Evolutionary conservation across 2,888 invertebrate species (phyloP), one percentile per base, ranked within the genome.

Genomic region (Agrypnus murinus): DNA sequence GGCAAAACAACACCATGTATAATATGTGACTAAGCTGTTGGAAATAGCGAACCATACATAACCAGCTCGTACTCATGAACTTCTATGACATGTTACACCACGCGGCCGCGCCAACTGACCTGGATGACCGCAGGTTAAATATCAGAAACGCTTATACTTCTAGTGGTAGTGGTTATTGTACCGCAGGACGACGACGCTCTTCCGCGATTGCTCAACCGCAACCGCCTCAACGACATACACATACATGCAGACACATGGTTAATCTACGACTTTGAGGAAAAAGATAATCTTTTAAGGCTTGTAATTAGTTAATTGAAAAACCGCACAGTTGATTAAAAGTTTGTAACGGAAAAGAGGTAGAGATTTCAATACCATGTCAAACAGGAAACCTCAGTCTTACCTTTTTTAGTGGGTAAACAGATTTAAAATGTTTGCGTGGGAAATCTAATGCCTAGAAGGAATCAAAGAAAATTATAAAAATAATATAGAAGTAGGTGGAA

Each of bases 81-180:
- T 67, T 55, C 57, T 50, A 40, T 17, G 50, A 67, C 50, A 63
- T 63, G 38, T 58, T 66, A 67, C 45, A 65, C 55, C 63, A 67
- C 67, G 15, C 43, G 43, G 63, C 48, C 58, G 46, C 65, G 62
- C 63, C 68, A 63, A 68, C 58, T 65, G 69, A 69, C 69, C 65
- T 65, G 65, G 65, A 65, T 58, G 69, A 69, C 69, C 69, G 65
- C 64, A 65, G 48, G 58, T 65, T 59, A 58, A 58, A 48, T 69
- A 67, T 66, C 59, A 66, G 36, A 46, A 57, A 67, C 36, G 58
- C 50, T 50, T 25, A 31, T 63, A 25, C 36, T 32, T 2, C 3
- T 25, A 25, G 5, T 25, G 25, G 25, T 25, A 5, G 25, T 25
- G 25, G 25, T 25, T 25, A 25, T 25, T 25, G 25, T 25, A 25